phyloP scores from a whole-genome alignment of 2,797 vertebrate species.

The Scleropages formosus region DNA sequence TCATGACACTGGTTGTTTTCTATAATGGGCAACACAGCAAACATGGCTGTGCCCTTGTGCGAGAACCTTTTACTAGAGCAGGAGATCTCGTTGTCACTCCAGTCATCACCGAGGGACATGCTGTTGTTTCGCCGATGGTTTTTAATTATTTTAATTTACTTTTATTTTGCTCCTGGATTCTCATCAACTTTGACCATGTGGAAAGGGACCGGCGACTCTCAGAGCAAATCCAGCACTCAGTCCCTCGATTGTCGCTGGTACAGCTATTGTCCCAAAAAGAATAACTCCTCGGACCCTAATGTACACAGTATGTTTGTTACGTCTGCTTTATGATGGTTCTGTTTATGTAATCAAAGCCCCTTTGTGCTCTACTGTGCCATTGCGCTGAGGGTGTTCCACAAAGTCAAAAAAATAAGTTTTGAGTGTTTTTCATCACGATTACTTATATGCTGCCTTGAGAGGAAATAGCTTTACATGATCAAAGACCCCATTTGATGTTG shows the following conservation, averaged over 20 bases:
- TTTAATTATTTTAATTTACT: background rate
- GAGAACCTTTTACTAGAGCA: constrained; percentile 9
- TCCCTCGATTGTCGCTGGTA: background rate
- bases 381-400: background rate
- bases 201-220: background rate
- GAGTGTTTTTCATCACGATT: constrained; percentile 51
- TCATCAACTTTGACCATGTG: background rate
- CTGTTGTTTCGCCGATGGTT: background rate
- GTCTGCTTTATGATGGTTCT: background rate
- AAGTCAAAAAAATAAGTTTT: constrained; percentile 20
- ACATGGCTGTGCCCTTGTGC: background rate
- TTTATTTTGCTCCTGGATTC: too few species aligned
- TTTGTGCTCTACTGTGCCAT: too few species aligned
- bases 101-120: background rate
- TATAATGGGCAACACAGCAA: background rate
- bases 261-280: background rate
- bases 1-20: constrained; percentile 2
- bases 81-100: background rate
- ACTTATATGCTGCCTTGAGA: constrained; percentile 59
- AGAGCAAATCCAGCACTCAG: background rate
- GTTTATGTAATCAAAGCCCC: background rate
- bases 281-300: background rate
- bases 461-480: constrained; percentile 58
- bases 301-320: background rate
- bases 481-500: constrained; percentile 55